Evolutionary conservation across 2,797 vertebrate genomes (phyloP).

Genomic region (Chloroceryle amazona): DNA sequence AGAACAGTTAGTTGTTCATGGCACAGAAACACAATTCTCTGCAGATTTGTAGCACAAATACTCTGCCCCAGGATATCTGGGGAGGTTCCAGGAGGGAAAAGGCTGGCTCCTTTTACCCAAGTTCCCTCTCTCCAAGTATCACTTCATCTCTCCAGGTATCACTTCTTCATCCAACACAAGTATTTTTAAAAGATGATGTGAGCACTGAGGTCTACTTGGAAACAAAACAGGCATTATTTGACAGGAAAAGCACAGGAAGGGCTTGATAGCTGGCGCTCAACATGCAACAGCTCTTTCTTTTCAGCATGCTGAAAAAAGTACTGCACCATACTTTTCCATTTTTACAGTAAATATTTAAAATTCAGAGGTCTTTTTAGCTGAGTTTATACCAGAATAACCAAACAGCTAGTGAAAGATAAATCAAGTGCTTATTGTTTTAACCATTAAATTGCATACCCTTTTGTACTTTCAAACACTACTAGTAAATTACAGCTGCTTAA

Average conservation of each 20-base stretch:
- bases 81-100: background rate
- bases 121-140: background rate
- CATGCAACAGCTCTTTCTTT: background rate
- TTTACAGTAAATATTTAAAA: background rate
- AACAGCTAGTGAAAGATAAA: conserved; percentile 27
- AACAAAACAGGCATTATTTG: background rate
- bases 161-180: background rate
- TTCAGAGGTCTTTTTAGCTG: background rate
- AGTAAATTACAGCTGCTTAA: conserved; percentile 52
- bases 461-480: conserved; percentile 37
- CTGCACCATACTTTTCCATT: background rate
- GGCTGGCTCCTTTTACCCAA: background rate
- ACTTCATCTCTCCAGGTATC: background rate
- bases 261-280: background rate
- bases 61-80: background rate
- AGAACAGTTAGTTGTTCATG: background rate
- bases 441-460: conserved; percentile 42
- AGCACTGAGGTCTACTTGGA: background rate
- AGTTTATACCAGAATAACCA: background rate
- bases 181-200: background rate
- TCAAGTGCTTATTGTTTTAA: conserved; percentile 18
- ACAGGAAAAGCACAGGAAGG: background rate
- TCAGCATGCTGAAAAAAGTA: background rate
- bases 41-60: background rate
- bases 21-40: background rate